Percentiles rank a stretch among this genome's conserved stretches.
Conservation (phyloP, 2,888 invertebrate species). For the Cephus nigrinus region DNA sequence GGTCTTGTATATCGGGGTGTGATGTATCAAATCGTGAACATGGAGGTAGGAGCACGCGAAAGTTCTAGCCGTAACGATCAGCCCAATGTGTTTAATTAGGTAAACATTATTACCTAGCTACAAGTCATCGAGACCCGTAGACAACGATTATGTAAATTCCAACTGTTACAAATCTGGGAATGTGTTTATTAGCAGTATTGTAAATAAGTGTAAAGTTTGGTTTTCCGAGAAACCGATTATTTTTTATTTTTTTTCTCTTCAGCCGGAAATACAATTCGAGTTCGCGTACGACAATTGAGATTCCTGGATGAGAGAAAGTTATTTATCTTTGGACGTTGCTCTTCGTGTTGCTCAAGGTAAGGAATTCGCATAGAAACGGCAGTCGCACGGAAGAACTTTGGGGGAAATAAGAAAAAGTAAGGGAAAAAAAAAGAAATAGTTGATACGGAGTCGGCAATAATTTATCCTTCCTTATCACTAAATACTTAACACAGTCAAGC, state of each 20-base stretch:
- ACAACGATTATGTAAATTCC: background rate
- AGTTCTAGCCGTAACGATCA: background rate
- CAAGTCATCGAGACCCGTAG: background rate
- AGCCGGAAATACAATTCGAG: background rate
- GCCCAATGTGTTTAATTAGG: background rate
- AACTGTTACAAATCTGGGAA: background rate
- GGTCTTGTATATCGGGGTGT: background rate
- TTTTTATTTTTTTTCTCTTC: background rate
- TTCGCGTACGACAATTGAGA: background rate
- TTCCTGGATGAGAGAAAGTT: background rate
- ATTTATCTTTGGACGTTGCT: background rate
- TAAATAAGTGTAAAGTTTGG: slow-evolving; percentile 58
- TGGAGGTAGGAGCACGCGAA: background rate
- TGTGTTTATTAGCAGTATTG: slow-evolving; percentile 24
- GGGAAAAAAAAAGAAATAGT: slow-evolving; percentile 28
- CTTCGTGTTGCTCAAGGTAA: background rate
- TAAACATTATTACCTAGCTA: background rate
- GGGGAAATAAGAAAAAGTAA: slow-evolving; percentile 21
- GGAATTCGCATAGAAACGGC: background rate
- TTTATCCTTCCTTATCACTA: slow-evolving; percentile 57
- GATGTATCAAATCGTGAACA: background rate
- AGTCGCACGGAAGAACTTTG: slow-evolving; percentile 2
- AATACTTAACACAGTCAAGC: slow-evolving; percentile 57
- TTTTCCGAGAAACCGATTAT: slow-evolving; percentile 27
- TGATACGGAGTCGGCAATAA: slow-evolving; percentile 35